Conservation (phyloP, 2,888 invertebrate species). For the Cecidostiba fungosa region DNA sequence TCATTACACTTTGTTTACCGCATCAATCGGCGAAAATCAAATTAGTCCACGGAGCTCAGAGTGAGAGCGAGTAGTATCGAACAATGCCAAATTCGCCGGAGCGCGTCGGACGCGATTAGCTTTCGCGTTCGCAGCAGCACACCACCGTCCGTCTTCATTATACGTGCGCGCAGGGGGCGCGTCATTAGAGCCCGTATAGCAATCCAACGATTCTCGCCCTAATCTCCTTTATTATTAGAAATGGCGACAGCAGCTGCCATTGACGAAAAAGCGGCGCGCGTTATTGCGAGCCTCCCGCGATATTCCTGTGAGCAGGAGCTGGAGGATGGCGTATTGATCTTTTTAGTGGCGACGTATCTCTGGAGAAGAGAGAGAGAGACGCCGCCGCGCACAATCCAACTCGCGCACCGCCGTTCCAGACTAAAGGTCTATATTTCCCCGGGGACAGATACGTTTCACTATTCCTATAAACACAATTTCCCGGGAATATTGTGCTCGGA, state of each 20-base stretch:
- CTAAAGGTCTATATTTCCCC: constrained; percentile 79
- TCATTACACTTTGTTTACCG: constrained; percentile 47
- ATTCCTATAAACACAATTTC: constrained; percentile 80
- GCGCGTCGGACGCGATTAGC: constrained; percentile 58
- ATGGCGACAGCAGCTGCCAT: constrained; percentile 64
- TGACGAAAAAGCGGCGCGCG: constrained; percentile 51
- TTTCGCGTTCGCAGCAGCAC: neutral
- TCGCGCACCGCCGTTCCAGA: constrained; percentile 56
- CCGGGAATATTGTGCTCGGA: constrained; percentile 73
- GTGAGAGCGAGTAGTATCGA: neutral
- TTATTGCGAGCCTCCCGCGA: constrained; percentile 33
- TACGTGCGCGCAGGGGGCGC: constrained; percentile 6
- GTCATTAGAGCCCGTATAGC: constrained; percentile 24
- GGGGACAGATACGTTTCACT: constrained; percentile 79
- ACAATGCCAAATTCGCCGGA: constrained; percentile 36
- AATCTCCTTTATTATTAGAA: constrained; percentile 64
- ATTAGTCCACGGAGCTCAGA: constrained; percentile 41
- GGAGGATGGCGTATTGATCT: constrained; percentile 80
- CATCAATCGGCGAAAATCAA: constrained; percentile 42
- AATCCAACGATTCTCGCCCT: constrained; percentile 44
- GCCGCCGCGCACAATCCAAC: constrained; percentile 72
- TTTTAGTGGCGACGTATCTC: constrained; percentile 79
- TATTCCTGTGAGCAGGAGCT: constrained; percentile 54
- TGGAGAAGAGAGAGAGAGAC: constrained; percentile 62
- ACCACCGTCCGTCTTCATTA: constrained; percentile 57